Evolutionary conservation across 2,888 invertebrate species (phyloP), one percentile per base, ranked within the genome.

Genomic region (Meta bourneti): DNA sequence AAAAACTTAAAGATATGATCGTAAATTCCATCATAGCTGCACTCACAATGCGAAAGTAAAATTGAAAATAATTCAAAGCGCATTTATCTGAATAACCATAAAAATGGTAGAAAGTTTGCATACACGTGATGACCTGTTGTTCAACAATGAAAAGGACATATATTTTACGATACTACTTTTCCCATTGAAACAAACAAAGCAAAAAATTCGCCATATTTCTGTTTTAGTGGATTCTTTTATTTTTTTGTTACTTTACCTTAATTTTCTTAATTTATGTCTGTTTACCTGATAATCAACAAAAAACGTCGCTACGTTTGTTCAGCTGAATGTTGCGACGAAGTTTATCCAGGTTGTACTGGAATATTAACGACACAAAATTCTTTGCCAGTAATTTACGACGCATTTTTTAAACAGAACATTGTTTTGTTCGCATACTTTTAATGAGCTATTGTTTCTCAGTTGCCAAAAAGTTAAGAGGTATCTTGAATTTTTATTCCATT

Each of bases 261-360:
- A 89, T 89, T 89, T 84, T 90, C 89, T 90, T 83, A 90, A 90
- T 90, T 90, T 90, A 90, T 90, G 89, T 84, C 79, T 84, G 71
- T 71, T 84, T 83, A 72, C 75, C 72, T 74, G 88, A 88, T 71
- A n/a, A 80, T 87, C 75, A 82, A 34, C 70, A 54, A 78, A 79
- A 90, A 77, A 71, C 70, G 79, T 74, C 74, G 52, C 13, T 49
- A 20, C 83, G 83, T 90, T 90, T 90, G 84, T 70, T 61, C 89
- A 90, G 89, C 78, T 79, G 78, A 34, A 69, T 79, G 70, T 69
- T 19, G 19, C 52, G 52, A 48, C 71, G 20, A 51, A 19, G 71
- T 69, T 19, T 70, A 48, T 11, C n/a, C 49, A 75, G 69, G 49
- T 48, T 69, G 52, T 34, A 61, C 78, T 81, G 52, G 80, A 71